phyloP scores from a whole-genome alignment of 2,888 invertebrate genomes.

The Fragum whitleyi region DNA sequence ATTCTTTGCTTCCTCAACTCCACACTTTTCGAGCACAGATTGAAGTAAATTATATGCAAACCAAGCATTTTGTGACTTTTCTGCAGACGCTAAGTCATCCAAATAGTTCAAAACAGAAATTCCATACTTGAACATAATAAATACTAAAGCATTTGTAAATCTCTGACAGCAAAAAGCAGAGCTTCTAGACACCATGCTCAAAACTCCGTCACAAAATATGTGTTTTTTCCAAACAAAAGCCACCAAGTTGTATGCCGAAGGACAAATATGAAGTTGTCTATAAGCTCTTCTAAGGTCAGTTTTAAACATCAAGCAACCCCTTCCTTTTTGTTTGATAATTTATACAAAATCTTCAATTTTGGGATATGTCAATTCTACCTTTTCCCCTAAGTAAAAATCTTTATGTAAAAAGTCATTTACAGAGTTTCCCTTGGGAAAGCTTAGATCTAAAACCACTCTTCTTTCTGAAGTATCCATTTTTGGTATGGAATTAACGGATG shows the following conservation, averaged over 20 bases:
- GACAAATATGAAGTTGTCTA: not conserved
- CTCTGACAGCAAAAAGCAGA: not conserved
- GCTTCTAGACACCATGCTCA: not conserved
- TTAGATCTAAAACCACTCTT: not conserved
- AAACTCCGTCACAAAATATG: not conserved
- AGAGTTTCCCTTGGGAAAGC: not conserved
- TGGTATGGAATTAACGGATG: not conserved
- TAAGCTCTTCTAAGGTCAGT: not conserved
- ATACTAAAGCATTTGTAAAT: not conserved
- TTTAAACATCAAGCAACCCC: not conserved
- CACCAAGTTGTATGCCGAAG: not conserved
- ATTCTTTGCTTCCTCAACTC: no score
- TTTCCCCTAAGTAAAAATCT: slow-evolving; percentile 5
- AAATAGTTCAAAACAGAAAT: no score
- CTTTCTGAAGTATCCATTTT: not conserved
- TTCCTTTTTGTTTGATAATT: not conserved
- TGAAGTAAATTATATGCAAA: no score
- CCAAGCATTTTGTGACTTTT: not conserved
- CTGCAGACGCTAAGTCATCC: slow-evolving; percentile 15
- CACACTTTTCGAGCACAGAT: not conserved
- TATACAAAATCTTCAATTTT: not conserved
- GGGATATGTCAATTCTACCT: not conserved
- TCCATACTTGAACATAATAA: slow-evolving; percentile 7
- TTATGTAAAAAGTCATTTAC: not conserved
- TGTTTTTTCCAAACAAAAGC: slow-evolving; percentile 1